These are phyloP conservation scores for Serinus canaria DNA, from an alignment of 2,113 vertebrate genomes.

Conservation along the genomic window DNA sequence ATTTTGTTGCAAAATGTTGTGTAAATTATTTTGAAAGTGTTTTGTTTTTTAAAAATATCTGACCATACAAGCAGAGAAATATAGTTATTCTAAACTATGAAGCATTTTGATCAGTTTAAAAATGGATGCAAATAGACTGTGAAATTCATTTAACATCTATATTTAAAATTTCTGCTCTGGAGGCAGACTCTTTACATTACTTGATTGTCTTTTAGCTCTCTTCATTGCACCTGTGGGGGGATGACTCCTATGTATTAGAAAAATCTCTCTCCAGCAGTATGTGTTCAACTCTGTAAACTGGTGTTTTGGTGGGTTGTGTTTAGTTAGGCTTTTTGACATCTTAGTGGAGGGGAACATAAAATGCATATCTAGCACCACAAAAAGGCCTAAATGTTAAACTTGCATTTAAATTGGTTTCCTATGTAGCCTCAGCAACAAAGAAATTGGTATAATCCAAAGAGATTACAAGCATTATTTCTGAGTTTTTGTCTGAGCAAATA, in stretches of 20 bases:
- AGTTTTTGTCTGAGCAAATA: not conserved
- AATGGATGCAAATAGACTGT: not conserved
- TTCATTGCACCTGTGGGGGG: accelerated
- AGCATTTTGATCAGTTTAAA: not conserved
- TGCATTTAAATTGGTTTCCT: not conserved
- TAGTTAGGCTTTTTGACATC: not conserved
- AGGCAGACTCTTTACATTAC: not conserved
- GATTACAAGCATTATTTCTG: not conserved
- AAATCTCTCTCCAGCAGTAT: not conserved
- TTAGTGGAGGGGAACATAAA: not conserved
- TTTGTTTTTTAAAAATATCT: not conserved
- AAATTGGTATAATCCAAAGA: not conserved
- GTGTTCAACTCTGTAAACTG: not conserved
- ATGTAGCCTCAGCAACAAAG: not conserved
- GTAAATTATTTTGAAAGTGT: not conserved
- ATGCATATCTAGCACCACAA: not conserved
- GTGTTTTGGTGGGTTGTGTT: not conserved
- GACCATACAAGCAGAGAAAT: not conserved
- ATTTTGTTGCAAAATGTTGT: not conserved
- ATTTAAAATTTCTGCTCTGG: not conserved
- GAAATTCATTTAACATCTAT: not conserved
- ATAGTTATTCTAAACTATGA: not conserved
- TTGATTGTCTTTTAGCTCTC: not conserved
- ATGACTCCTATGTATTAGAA: not conserved
- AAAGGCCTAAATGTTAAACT: not conserved